Conservation (phyloP, 2,888 invertebrate species). For the Xestia ashworthii region DNA sequence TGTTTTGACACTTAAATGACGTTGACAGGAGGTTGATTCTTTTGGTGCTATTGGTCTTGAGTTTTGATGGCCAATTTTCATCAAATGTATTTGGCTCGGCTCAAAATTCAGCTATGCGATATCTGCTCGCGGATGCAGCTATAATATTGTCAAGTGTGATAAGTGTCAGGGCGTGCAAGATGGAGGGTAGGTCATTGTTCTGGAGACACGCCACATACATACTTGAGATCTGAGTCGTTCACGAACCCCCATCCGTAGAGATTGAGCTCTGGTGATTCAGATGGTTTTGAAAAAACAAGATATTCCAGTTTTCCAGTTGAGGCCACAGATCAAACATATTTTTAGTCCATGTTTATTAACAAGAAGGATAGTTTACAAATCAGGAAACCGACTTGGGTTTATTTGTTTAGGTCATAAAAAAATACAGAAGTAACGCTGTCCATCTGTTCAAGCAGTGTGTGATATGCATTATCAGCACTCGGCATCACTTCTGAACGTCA, state of each 20-base stretch:
- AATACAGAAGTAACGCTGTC: neutral
- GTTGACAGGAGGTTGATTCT: neutral
- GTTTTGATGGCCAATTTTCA: too few relatives aligned
- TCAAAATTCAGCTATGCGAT: too few relatives aligned
- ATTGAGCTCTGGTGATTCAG: too few relatives aligned
- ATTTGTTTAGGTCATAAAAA: neutral
- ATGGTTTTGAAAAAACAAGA: neutral
- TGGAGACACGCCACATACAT: too few relatives aligned
- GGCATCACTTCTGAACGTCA: conserved; percentile 88
- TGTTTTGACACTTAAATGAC: neutral
- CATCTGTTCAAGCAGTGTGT: conserved; percentile 68
- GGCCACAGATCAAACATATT: neutral
- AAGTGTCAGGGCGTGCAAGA: too few relatives aligned
- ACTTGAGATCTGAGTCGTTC: too few relatives aligned
- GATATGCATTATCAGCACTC: conserved; percentile 77
- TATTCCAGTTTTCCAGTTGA: neutral
- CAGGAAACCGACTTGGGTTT: neutral
- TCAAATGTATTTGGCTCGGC: too few relatives aligned
- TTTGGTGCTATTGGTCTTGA: neutral
- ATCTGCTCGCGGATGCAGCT: too few relatives aligned
- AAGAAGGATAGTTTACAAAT: neutral
- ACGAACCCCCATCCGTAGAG: too few relatives aligned
- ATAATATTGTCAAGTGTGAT: too few relatives aligned
- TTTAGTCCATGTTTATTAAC: too few relatives aligned
- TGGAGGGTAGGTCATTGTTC: too few relatives aligned